Conservation (phyloP, 2,113 vertebrate species). For the Serilophus lunatus region DNA sequence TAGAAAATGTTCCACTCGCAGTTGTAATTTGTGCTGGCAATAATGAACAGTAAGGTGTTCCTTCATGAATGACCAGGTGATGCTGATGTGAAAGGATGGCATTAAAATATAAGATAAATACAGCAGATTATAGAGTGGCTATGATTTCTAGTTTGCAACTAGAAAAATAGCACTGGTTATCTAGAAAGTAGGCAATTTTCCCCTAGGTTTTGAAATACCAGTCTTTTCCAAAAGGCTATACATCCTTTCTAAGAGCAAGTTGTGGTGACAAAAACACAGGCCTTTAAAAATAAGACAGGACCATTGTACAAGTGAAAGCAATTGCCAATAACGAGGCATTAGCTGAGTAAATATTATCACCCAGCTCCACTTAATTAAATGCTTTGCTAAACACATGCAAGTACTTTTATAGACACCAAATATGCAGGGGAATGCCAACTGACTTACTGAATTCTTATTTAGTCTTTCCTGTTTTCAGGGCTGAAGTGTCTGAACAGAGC, state of each 20-base stretch:
- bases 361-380: neutral
- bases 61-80: neutral
- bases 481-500: neutral
- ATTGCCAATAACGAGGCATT: neutral
- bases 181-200: neutral
- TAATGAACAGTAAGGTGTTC: neutral
- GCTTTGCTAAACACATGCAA: slow-evolving; percentile 1
- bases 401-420: neutral
- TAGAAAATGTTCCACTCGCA: neutral
- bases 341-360: slow-evolving; percentile 26
- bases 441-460: neutral
- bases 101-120: slow-evolving; percentile 32
- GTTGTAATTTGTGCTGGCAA: neutral
- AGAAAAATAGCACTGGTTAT: neutral
- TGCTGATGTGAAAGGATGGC: neutral
- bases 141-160: neutral
- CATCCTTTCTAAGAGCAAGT: neutral
- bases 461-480: slow-evolving; percentile 6
- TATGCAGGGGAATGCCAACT: neutral
- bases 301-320: neutral
- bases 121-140: neutral
- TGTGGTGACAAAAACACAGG: neutral
- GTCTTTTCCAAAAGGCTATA: neutral
- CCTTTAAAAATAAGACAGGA: neutral
- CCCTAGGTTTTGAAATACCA: neutral